These are phyloP conservation scores for Wiebesia pumilae DNA, from an alignment of 1,140 invertebrate species.

Conservation along the genomic window DNA sequence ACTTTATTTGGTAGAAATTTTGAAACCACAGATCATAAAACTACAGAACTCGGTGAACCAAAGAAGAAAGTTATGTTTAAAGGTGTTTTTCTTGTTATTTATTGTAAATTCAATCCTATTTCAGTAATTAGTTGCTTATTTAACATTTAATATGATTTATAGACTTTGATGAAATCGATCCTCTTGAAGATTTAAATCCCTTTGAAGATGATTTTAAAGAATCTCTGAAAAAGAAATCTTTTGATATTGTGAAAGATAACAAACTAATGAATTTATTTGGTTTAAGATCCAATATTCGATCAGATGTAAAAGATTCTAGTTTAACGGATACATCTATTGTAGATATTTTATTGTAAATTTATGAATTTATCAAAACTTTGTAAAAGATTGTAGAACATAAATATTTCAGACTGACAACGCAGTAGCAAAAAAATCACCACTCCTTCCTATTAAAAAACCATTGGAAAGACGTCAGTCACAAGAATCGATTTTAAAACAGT, in stretches of 20 bases:
- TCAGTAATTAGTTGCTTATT: not conserved
- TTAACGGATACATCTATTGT: slow-evolving; percentile 27
- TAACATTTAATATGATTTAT: slow-evolving; percentile 13
- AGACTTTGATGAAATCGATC: slow-evolving; percentile 61
- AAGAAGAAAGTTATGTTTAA: slow-evolving; percentile 62
- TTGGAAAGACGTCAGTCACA: not conserved
- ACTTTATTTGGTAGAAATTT: slow-evolving; percentile 50
- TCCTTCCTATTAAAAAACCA: slow-evolving; percentile 10
- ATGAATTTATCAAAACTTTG: not conserved
- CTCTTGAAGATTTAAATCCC: slow-evolving; percentile 57
- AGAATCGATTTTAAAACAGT: slow-evolving; percentile 2
- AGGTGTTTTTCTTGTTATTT: slow-evolving; percentile 51
- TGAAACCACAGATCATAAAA: slow-evolving; percentile 17
- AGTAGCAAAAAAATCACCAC: slow-evolving; percentile 8
- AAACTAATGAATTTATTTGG: slow-evolving; percentile 61
- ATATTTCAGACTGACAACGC: slow-evolving; percentile 15
- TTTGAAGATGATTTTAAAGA: slow-evolving; percentile 56
- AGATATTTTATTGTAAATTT: slow-evolving; percentile 29
- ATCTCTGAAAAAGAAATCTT: slow-evolving; percentile 49
- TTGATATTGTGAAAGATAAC: slow-evolving; percentile 51
- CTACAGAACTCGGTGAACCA: not conserved
- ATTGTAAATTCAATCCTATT: not conserved
- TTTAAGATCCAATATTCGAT: slow-evolving; percentile 50
- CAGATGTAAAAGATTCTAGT: slow-evolving; percentile 30
- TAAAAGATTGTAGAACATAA: not conserved